A percentile compares a stretch with the other conserved stretches of the same genome.
Conservation (phyloP, 2,888 invertebrate genomes). For the Smittia aterrima region DNA sequence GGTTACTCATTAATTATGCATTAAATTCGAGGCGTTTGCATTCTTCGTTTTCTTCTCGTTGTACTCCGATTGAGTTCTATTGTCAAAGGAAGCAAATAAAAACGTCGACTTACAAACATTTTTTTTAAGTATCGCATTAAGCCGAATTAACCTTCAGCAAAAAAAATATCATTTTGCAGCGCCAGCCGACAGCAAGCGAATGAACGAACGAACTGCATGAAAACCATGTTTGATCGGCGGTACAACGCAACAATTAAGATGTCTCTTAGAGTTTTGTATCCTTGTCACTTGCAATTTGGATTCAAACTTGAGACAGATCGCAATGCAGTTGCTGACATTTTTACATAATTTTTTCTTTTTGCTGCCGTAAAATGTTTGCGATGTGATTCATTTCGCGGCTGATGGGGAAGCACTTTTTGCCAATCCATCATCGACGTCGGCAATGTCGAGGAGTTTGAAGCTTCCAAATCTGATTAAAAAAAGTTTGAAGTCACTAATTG, state of each 20-base stretch:
- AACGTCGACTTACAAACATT: not conserved
- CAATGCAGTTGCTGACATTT: not conserved
- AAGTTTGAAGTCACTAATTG: not conserved
- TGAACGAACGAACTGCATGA: not conserved
- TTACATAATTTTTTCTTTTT: not conserved
- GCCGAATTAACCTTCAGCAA: not conserved
- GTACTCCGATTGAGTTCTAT: not conserved
- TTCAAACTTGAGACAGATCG: not conserved
- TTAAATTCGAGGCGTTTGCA: not conserved
- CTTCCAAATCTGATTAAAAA: not conserved
- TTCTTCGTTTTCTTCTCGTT: not conserved
- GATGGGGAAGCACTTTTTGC: not conserved
- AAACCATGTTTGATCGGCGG: constrained; percentile 12
- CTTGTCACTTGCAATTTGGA: not conserved
- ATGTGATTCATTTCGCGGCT: not conserved
- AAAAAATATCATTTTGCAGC: not conserved
- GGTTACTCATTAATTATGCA: constrained; percentile 37
- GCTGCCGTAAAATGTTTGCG: not conserved
- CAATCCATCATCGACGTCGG: constrained; percentile 8
- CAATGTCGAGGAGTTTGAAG: not conserved
- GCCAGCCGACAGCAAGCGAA: not conserved
- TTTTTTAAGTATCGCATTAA: not conserved
- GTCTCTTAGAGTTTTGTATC: not conserved
- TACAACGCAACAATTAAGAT: constrained; percentile 3
- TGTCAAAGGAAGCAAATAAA: not conserved